phyloP scores from a whole-genome alignment of 2,113 vertebrate species.

The Datnioides undecimradiatus region DNA sequence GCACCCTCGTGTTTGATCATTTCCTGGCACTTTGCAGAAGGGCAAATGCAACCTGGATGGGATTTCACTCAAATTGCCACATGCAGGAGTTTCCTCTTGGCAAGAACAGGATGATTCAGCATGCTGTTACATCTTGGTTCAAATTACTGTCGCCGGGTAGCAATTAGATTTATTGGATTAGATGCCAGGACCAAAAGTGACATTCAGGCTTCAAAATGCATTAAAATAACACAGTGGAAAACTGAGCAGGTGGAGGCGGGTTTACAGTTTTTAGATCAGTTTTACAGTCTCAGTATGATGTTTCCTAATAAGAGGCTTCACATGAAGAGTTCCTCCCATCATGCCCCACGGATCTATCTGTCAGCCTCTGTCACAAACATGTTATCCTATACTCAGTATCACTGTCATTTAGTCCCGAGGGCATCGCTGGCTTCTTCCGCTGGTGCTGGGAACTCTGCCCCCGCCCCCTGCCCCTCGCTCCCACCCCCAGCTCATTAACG shows the following conservation, averaged over 20 bases:
- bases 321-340: slow-evolving; percentile 13
- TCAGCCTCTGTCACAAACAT: slow-evolving; percentile 40
- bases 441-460: slow-evolving; percentile 34
- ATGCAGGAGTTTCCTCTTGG: slow-evolving; percentile 57
- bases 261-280: not conserved
- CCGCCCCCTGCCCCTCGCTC: not conserved
- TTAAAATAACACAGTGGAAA: not conserved
- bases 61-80: slow-evolving; percentile 47
- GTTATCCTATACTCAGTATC: slow-evolving; percentile 37
- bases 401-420: slow-evolving; percentile 43
- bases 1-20: slow-evolving; percentile 26
- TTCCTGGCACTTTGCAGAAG: slow-evolving; percentile 48
- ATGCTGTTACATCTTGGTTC: slow-evolving; percentile 20
- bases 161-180: slow-evolving; percentile 36
- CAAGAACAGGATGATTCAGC: slow-evolving; percentile 42
- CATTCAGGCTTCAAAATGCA: not conserved
- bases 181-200: not conserved
- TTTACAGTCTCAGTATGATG: not conserved
- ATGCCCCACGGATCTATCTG: slow-evolving; percentile 26
- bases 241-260: not conserved
- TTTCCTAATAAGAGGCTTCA: not conserved
- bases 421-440: slow-evolving; percentile 22
- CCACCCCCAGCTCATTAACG: slow-evolving; percentile 30
- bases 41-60: slow-evolving; percentile 45
- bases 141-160: slow-evolving; percentile 42